Evolutionary conservation across 1,140 invertebrate species (phyloP).

Genomic region (Conus betulinus): DNA sequence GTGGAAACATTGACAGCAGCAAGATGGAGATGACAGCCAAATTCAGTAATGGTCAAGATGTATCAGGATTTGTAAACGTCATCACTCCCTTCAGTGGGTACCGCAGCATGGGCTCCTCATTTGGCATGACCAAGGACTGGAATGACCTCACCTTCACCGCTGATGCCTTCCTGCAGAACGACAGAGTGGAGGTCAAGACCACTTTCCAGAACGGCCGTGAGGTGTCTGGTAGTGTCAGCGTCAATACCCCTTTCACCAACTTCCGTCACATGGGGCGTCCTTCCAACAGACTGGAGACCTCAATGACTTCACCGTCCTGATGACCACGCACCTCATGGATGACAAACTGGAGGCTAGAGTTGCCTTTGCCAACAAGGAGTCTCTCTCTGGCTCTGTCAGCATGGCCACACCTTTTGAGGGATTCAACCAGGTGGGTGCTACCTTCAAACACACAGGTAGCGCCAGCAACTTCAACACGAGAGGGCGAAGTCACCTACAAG

Average conservation of each 20-base stretch:
- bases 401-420: constrained; percentile 30
- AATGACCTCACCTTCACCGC: not conserved
- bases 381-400: not conserved
- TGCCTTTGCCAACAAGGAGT: not conserved
- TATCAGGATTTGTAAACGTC: not conserved
- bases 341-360: constrained; percentile 3
- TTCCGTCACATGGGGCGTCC: constrained; percentile 16
- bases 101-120: constrained; percentile 1
- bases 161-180: not conserved
- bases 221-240: not conserved
- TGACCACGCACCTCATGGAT: constrained; percentile 8
- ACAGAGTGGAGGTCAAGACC: not conserved
- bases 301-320: constrained; percentile 15
- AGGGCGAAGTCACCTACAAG: constrained; percentile 35
- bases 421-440: constrained; percentile 30
- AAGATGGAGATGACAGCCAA: constrained; percentile 7
- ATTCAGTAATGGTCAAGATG: not conserved
- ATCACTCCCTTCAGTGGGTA: constrained; percentile 25
- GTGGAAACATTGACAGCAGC: not conserved
- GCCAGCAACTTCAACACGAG: constrained; percentile 30
- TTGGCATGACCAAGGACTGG: not conserved
- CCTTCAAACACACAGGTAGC: constrained; percentile 32
- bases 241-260: constrained; percentile 18
- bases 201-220: not conserved
- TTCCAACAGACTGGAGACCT: not conserved